Conservation (phyloP, 2,888 invertebrate genomes). For the Neoaliturus tenellus region DNA sequence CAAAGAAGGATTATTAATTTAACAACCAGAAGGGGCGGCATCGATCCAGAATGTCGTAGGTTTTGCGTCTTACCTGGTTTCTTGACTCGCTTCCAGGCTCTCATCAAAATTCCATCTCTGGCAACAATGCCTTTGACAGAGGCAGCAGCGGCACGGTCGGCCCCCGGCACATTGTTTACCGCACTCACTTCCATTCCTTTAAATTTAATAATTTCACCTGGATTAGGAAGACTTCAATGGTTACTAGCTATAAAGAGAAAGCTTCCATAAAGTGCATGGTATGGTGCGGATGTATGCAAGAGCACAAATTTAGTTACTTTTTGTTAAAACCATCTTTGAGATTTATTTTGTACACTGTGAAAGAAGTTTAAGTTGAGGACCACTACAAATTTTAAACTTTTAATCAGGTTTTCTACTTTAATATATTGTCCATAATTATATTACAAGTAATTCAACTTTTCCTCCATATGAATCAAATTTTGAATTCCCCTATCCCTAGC, state of each 20-base stretch:
- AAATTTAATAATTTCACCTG: constrained; percentile 16
- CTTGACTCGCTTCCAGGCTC: constrained; percentile 13
- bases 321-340: no score
- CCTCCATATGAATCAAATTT: no score
- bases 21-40: neutral
- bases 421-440: no score
- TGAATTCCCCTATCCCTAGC: no score
- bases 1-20: neutral
- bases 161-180: constrained; percentile 5
- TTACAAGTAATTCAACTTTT: no score
- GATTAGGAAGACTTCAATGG: neutral
- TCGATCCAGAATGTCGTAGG: constrained; percentile 17
- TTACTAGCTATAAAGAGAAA: neutral
- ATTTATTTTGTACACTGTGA: no score
- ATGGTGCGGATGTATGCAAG: no score
- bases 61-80: constrained; percentile 30
- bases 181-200: neutral
- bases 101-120: constrained; percentile 56
- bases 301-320: no score
- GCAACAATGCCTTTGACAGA: constrained; percentile 53
- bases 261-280: no score
- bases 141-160: neutral
- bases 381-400: no score
- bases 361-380: no score
- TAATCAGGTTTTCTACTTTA: no score